Percentiles rank a stretch among this genome's conserved stretches.
Evolutionary conservation across 2,113 vertebrate genomes (phyloP).

Genomic region (Hippocampus barbouri): DNA sequence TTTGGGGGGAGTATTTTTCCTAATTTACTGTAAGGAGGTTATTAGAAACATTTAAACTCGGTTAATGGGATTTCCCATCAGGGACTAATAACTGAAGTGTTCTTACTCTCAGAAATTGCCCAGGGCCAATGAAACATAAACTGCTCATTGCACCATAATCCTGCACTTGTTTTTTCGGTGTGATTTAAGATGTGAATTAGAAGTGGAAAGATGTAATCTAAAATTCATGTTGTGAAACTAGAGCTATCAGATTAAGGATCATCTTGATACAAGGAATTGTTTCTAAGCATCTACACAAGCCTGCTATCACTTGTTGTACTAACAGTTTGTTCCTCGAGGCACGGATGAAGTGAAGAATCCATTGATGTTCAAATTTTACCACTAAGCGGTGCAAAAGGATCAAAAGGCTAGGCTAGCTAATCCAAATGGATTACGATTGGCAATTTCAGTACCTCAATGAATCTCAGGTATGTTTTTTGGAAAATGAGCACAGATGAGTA

Average conservation of each 20-base stretch:
- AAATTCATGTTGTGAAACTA: neutral
- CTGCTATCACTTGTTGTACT: neutral
- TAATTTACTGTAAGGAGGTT: neutral
- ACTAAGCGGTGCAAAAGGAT: neutral
- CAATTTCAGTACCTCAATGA: neutral
- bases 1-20: neutral
- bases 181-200: slow-evolving; percentile 1
- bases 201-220: neutral
- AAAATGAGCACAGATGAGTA: neutral
- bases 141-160: neutral
- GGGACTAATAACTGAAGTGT: neutral
- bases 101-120: neutral
- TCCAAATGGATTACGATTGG: neutral
- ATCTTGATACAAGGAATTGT: neutral
- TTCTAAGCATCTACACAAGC: neutral
- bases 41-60: neutral
- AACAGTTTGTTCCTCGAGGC: neutral
- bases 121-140: neutral
- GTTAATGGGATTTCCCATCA: neutral
- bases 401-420: neutral
- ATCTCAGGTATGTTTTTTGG: no score
- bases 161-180: neutral
- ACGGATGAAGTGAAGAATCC: neutral
- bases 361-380: neutral
- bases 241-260: neutral